phyloP scores from a whole-genome alignment of 2,797 vertebrate species.

The Rachycentron canadum region DNA sequence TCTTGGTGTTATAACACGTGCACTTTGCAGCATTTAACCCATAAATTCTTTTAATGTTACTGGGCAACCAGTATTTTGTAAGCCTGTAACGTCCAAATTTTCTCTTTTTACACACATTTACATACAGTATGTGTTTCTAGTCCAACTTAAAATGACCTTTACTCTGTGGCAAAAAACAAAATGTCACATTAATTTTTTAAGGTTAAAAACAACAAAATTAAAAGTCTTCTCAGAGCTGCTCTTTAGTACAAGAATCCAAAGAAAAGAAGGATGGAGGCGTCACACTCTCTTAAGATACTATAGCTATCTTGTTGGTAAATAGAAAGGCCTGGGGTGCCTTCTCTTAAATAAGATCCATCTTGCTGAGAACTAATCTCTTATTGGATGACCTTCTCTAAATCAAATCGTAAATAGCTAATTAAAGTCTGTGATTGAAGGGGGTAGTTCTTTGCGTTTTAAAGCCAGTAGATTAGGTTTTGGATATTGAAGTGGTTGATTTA shows the following conservation, averaged over 20 bases:
- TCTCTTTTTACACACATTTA: background rate
- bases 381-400: slow-evolving; percentile 81
- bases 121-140: background rate
- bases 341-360: slow-evolving; percentile 74
- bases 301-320: slow-evolving; percentile 72
- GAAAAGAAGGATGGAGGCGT: slow-evolving; percentile 27
- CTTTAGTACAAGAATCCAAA: slow-evolving; percentile 28
- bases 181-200: slow-evolving; percentile 25
- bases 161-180: slow-evolving; percentile 23
- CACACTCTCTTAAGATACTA: slow-evolving; percentile 47
- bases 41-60: background rate
- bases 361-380: slow-evolving; percentile 71
- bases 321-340: slow-evolving; percentile 56
- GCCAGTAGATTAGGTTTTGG: slow-evolving; percentile 64
- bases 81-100: background rate
- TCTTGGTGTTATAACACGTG: background rate
- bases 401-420: slow-evolving; percentile 82
- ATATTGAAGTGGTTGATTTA: slow-evolving; percentile 77
- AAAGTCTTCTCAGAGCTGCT: slow-evolving; percentile 29
- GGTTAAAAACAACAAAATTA: slow-evolving; percentile 18
- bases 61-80: background rate
- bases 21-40: slow-evolving; percentile 1
- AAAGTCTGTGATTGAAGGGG: slow-evolving; percentile 72
- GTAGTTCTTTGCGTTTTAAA: slow-evolving; percentile 64
- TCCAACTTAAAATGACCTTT: slow-evolving; percentile 33